Evolutionary conservation across 2,797 vertebrate species (phyloP), one percentile per base, ranked within the genome.

Genomic region (Brachyalestes nurse): DNA sequence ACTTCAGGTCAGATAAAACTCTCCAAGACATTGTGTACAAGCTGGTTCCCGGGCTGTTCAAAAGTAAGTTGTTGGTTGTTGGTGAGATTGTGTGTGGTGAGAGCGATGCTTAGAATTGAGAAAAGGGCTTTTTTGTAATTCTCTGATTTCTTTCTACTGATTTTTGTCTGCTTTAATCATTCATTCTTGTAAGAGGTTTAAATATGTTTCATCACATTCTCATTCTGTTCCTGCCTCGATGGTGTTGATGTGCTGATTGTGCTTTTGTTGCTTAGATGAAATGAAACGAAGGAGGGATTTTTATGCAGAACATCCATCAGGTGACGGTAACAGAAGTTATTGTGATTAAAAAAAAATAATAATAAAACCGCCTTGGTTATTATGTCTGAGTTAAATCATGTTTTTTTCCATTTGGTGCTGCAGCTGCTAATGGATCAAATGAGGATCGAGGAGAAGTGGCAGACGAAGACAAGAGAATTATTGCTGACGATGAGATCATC

Each of bases 11-110:
- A 75, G 98, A 99, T 93, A 99, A 99, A 96, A 99, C 97, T 88
- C 96, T 99, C 86, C 98, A 99, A 94, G 98, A 99, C 83, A 99
- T 99, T 69, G 98, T 99, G 72, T 99, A 99, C 95, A 99, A 99
- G 92, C 93, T 99, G 83, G 98, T 99, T 80, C 98, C 98, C 57
- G 98, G 97, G 72, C 95, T 99, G 87, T 99, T 99, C 90, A 99
- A 99, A 98, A 98, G 98, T 99, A 91, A 94, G 94, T 80, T 14
- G 34, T 60, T 77, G 61, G 23, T 47, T 51, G 1, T 51, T 51
- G 47, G 5, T 12, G 5, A 61, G 23, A 10, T 4, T 61, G 4
- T 14, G 21, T 4, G 10, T 60, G n/a, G 57, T 12, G 6, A 12
- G 5, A 12, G 7, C 42, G 7, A 8, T 45, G 42, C 7, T 45